phyloP scores from a whole-genome alignment of 2,888 invertebrate species.

The Steromphala cineraria region DNA sequence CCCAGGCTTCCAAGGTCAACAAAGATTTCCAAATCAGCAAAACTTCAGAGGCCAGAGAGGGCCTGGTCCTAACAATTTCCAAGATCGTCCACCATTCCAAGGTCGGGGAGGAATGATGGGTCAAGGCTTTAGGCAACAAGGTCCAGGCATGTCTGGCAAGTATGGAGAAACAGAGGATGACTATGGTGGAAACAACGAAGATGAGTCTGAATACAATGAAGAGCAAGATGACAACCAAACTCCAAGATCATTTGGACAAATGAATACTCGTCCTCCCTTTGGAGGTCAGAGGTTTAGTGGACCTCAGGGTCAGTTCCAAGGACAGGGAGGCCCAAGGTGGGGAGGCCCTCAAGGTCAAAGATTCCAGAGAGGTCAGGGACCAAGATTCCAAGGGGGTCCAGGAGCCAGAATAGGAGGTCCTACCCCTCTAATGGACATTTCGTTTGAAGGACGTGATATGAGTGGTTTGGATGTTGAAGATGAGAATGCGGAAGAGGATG shows the following conservation, averaged over 20 bases:
- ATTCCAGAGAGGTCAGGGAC: conserved; percentile 11
- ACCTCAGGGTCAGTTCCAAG: conserved; percentile 8
- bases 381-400: not conserved
- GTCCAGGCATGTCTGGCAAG: not conserved
- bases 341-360: not conserved
- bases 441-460: conserved; percentile 24
- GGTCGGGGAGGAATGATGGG: not conserved
- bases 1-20: conserved; percentile 6
- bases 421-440: conserved; percentile 14
- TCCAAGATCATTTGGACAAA: not conserved
- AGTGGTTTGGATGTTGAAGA: conserved; percentile 15
- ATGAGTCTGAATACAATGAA: not conserved
- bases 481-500: conserved; percentile 7
- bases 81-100: not conserved
- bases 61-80: not conserved
- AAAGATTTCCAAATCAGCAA: not conserved
- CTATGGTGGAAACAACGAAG: not conserved
- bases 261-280: not conserved
- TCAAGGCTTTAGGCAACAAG: not conserved
- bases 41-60: not conserved
- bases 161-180: not conserved
- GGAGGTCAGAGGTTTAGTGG: conserved; percentile 18
- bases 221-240: not conserved
- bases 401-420: conserved; percentile 1
- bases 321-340: conserved; percentile 20